Evolutionary conservation across 1,140 invertebrate genomes (phyloP).

Genomic region (Platyscapa corneri): DNA sequence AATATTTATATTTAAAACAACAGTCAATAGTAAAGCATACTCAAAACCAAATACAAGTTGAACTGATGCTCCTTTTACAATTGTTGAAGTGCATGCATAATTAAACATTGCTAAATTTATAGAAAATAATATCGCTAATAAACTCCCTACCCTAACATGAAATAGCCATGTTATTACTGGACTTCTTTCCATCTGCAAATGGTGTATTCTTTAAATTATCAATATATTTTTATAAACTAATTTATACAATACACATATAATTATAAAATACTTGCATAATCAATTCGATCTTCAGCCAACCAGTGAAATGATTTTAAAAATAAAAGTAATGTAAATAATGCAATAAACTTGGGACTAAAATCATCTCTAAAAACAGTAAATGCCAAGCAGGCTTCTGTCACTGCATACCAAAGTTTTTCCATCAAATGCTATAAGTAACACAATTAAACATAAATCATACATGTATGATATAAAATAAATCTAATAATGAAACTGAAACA

Average conservation of each 20-base stretch:
- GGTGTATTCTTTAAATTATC: slow-evolving; percentile 29
- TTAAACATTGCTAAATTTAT: slow-evolving; percentile 93
- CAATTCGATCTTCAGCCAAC: slow-evolving; percentile 98
- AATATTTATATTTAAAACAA: slow-evolving; percentile 93
- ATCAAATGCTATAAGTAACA: slow-evolving; percentile 90
- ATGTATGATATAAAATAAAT: background rate
- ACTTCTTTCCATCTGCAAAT: slow-evolving; percentile 96
- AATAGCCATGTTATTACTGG: slow-evolving; percentile 97
- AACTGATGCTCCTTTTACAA: slow-evolving; percentile 95
- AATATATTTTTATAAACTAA: background rate
- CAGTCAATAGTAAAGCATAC: slow-evolving; percentile 97
- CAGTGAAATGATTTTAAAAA: slow-evolving; percentile 99
- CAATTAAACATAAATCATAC: slow-evolving; percentile 16
- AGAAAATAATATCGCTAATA: slow-evolving; percentile 86
- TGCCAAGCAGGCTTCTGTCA: slow-evolving; percentile 98
- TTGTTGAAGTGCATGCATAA: slow-evolving; percentile 96
- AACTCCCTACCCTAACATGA: slow-evolving; percentile 92
- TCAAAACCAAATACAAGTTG: slow-evolving; percentile 99
- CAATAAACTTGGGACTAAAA: slow-evolving; percentile 98
- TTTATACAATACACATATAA: background rate
- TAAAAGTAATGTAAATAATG: slow-evolving; percentile 95
- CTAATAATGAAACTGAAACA: slow-evolving; percentile 4
- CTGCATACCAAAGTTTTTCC: slow-evolving; percentile 98
- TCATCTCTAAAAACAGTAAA: slow-evolving; percentile 99
- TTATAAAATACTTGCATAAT: slow-evolving; percentile 88